phyloP scores from a whole-genome alignment of 2,797 vertebrate genomes.

The Anabas testudineus region DNA sequence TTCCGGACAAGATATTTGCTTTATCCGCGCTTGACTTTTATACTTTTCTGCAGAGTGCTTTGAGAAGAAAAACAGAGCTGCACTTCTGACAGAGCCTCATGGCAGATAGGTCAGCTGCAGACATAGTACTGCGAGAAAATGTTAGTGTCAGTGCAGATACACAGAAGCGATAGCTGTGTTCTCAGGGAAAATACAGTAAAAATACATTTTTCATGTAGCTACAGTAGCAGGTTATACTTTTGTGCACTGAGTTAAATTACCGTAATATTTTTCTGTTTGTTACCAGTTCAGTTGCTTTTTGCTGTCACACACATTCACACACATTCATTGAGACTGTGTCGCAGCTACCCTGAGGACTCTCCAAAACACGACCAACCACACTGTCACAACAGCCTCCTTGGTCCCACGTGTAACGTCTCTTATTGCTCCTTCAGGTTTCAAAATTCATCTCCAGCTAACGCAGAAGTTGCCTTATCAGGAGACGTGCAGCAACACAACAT shows the following conservation, averaged over 20 bases:
- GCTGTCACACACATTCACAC: no score
- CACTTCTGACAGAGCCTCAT: conserved; percentile 2
- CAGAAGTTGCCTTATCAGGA: conserved; percentile 9
- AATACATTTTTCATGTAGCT: not conserved
- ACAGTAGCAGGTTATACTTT: not conserved
- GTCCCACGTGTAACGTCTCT: no score
- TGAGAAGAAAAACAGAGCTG: conserved; percentile 33
- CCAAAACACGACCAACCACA: no score
- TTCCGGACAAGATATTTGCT: conserved; percentile 32
- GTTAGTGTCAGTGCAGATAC: not conserved
- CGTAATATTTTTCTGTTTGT: no score
- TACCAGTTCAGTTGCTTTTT: no score
- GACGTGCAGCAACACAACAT: not conserved
- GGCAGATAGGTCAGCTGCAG: conserved; percentile 11
- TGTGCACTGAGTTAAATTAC: no score
- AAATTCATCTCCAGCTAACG: not conserved
- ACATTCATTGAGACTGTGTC: no score
- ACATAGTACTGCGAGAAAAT: conserved; percentile 4
- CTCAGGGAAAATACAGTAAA: not conserved
- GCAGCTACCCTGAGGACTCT: no score
- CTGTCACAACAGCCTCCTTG: no score
- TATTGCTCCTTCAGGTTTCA: no score
- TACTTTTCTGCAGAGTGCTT: conserved; percentile 18
- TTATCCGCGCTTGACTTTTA: conserved; percentile 30
- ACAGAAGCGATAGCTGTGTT: not conserved